Percentiles rank a stretch among this genome's conserved stretches.
Conservation (phyloP, 37 sponge, comb jelly and placozoan genomes). For the Axinella damicornis region DNA sequence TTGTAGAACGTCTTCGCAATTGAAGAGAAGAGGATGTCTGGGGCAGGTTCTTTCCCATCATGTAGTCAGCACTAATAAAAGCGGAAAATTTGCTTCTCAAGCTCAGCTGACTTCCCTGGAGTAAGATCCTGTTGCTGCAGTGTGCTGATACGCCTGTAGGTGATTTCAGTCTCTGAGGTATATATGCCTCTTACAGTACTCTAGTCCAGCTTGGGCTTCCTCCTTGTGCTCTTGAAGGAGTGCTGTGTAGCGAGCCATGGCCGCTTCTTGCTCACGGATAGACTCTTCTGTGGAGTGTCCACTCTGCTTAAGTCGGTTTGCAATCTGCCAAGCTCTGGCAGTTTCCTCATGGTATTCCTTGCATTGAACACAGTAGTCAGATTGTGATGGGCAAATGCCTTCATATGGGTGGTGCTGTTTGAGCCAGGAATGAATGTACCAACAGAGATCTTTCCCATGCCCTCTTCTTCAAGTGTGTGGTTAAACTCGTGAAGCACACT, state of each 20-base stretch:
- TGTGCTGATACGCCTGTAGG: neutral
- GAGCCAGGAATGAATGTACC: slow-evolving; percentile 36
- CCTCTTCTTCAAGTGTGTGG: slow-evolving; percentile 26
- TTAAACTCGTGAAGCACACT: slow-evolving; percentile 36
- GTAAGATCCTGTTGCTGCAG: slow-evolving; percentile 9
- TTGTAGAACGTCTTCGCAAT: slow-evolving; percentile 20
- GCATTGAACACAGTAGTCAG: slow-evolving; percentile 58
- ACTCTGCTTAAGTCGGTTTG: slow-evolving; percentile 44
- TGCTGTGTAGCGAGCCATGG: too few species aligned
- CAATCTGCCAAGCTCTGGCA: slow-evolving; percentile 16
- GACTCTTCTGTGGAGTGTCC: slow-evolving; percentile 14
- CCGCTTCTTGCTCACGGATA: too few species aligned
- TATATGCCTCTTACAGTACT: slow-evolving; percentile 11
- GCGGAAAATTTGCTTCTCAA: neutral
- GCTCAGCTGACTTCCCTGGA: neutral
- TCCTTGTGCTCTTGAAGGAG: slow-evolving; percentile 23
- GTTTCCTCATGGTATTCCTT: slow-evolving; percentile 46
- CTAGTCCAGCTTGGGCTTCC: slow-evolving; percentile 24
- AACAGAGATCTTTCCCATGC: slow-evolving; percentile 9
- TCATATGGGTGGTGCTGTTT: slow-evolving; percentile 21
- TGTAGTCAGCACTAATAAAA: slow-evolving; percentile 15
- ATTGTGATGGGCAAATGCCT: slow-evolving; percentile 26
- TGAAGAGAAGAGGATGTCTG: neutral
- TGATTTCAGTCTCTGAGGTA: neutral
- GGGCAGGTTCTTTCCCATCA: neutral